Evolutionary conservation across 2,888 invertebrate genomes (phyloP).

Genomic region (Cephus pulcher): DNA sequence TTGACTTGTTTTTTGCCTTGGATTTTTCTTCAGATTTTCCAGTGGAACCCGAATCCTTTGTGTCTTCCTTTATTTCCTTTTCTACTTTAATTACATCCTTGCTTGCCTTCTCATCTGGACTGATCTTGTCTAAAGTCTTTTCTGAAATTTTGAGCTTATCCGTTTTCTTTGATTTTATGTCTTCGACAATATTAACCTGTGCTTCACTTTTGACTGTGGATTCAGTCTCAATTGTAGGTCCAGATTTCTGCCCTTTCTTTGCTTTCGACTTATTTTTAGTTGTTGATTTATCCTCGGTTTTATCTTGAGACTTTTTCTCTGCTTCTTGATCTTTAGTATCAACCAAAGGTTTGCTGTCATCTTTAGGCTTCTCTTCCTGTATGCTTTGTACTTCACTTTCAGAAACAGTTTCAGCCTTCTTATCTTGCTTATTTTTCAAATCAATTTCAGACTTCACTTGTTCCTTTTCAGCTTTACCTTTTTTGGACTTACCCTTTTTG

Average conservation of each 20-base stretch:
- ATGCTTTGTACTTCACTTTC: background rate
- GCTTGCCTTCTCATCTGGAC: background rate
- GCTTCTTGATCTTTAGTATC: background rate
- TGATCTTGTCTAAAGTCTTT: background rate
- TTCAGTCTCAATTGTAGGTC: background rate
- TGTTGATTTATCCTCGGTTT: background rate
- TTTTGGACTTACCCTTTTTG: background rate
- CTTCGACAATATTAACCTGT: background rate
- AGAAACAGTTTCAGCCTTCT: background rate
- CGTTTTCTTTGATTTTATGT: background rate
- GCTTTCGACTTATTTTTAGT: background rate
- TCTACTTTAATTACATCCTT: background rate
- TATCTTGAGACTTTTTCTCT: background rate
- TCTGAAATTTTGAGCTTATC: background rate
- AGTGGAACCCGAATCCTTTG: background rate
- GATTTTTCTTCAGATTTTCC: conserved; percentile 2
- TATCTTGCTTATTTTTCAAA: background rate
- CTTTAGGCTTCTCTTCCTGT: background rate
- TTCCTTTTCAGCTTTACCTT: conserved; percentile 10
- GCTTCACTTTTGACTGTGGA: background rate
- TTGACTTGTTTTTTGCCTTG: conserved; percentile 11
- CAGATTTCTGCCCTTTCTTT: background rate
- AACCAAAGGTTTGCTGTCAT: background rate
- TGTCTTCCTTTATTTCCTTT: background rate
- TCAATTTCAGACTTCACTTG: background rate